Evolutionary conservation across 1,140 invertebrate genomes (phyloP).

Genomic region (Eupeodes corollae): DNA sequence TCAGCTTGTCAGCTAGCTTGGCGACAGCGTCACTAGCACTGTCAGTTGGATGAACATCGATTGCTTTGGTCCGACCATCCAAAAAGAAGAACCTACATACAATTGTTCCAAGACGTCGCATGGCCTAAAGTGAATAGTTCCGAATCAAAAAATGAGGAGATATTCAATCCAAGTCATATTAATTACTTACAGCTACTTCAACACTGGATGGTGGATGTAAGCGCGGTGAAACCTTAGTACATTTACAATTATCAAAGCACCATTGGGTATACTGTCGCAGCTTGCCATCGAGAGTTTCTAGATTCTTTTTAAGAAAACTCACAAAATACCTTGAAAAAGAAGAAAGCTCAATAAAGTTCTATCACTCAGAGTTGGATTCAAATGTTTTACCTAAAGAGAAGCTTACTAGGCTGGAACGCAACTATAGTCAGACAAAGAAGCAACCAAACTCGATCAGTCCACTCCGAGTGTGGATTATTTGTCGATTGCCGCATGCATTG

Average conservation of each 20-base stretch:
- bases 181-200: conserved; percentile 71
- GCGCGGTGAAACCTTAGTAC: conserved; percentile 67
- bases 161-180: conserved; percentile 1
- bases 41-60: conserved; percentile 89
- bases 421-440: conserved; percentile 80
- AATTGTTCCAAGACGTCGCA: conserved; percentile 80
- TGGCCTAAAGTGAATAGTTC: conserved; percentile 49
- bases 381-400: conserved; percentile 49
- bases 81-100: conserved; percentile 92
- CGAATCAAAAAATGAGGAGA: neutral
- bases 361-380: neutral
- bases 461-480: conserved; percentile 72
- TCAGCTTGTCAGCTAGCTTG: conserved; percentile 80
- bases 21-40: conserved; percentile 81
- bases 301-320: conserved; percentile 64
- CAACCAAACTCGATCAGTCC: conserved; percentile 75
- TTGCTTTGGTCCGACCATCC: conserved; percentile 88
- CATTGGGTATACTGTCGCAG: conserved; percentile 81
- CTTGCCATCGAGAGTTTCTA: conserved; percentile 53
- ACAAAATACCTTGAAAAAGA: conserved; percentile 50
- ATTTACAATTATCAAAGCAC: conserved; percentile 86
- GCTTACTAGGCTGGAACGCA: conserved; percentile 83
- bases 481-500: conserved; percentile 78
- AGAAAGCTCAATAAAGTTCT: neutral
- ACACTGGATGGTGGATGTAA: conserved; percentile 81